These are phyloP conservation scores for Lobophora halterata DNA, from an alignment of 2,888 invertebrate genomes.

Conservation along the genomic window DNA sequence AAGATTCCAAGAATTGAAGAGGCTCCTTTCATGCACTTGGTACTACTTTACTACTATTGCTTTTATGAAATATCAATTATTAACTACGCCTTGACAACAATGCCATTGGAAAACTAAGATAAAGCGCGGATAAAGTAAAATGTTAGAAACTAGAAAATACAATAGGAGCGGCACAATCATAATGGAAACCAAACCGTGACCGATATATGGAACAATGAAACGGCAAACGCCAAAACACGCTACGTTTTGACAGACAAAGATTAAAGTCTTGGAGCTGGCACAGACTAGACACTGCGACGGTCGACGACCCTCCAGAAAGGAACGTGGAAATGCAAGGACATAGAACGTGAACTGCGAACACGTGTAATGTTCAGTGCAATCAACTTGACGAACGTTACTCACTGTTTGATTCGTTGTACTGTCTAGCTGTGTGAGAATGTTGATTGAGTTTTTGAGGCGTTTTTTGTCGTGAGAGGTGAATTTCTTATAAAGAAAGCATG, in stretches of 20 bases:
- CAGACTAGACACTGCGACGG: conserved; percentile 20
- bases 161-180: conserved; percentile 34
- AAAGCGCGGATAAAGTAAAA: not conserved
- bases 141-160: conserved; percentile 23
- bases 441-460: not conserved
- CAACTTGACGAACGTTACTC: conserved; percentile 20
- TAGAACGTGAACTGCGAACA: conserved; percentile 10
- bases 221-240: conserved; percentile 40
- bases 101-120: conserved; percentile 1
- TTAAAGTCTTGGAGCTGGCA: conserved; percentile 11
- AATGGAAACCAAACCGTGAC: conserved; percentile 42
- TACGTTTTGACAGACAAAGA: conserved; percentile 37
- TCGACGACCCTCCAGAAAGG: conserved; percentile 16
- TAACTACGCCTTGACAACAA: too few species aligned
- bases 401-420: conserved; percentile 9
- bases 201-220: conserved; percentile 44
- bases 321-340: conserved; percentile 16
- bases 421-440: conserved; percentile 6
- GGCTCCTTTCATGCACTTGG: too few species aligned
- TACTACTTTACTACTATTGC: too few species aligned
- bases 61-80: too few species aligned
- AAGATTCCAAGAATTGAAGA: too few species aligned
- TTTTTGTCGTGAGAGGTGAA: conserved; percentile 3
- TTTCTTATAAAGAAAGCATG: not conserved
- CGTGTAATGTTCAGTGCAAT: conserved; percentile 23